Percentiles rank a stretch among this genome's conserved stretches.
Conservation (phyloP, 2,888 invertebrate species). For the Villa cingulata region DNA sequence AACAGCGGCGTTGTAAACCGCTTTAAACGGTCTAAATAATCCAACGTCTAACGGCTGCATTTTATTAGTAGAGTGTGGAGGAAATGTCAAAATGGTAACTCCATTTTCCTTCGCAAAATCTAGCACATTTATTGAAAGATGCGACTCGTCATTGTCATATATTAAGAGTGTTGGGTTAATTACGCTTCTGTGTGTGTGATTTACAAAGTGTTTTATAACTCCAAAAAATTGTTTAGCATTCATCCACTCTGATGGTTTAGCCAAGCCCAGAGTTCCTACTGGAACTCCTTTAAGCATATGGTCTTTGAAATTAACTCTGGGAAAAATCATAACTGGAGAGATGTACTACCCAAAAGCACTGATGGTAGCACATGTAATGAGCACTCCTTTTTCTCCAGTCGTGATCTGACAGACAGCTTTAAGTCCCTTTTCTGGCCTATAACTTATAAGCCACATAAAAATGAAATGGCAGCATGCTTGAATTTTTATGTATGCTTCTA, state of each 20-base stretch:
- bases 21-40: too few relatives aligned
- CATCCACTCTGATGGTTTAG: slow-evolving; percentile 27
- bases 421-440: slow-evolving; percentile 20
- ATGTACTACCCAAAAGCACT: slow-evolving; percentile 16
- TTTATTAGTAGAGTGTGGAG: slow-evolving; percentile 30
- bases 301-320: slow-evolving; percentile 11
- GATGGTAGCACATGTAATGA: slow-evolving; percentile 17
- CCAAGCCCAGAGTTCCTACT: slow-evolving; percentile 26
- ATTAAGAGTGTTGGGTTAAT: slow-evolving; percentile 22
- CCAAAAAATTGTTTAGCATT: slow-evolving; percentile 23
- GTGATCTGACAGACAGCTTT: too few relatives aligned
- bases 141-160: slow-evolving; percentile 25
- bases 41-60: slow-evolving; percentile 27
- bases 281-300: slow-evolving; percentile 25
- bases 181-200: slow-evolving; percentile 16
- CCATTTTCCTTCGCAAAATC: slow-evolving; percentile 23
- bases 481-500: too few relatives aligned
- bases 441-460: too few relatives aligned
- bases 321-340: slow-evolving; percentile 18
- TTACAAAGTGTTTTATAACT: slow-evolving; percentile 27
- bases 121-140: slow-evolving; percentile 10
- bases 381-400: too few relatives aligned
- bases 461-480: too few relatives aligned
- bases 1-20: slow-evolving; percentile 1
- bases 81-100: slow-evolving; percentile 29